Conservation (phyloP, 2,888 invertebrate species). For the Torymus auratus region DNA sequence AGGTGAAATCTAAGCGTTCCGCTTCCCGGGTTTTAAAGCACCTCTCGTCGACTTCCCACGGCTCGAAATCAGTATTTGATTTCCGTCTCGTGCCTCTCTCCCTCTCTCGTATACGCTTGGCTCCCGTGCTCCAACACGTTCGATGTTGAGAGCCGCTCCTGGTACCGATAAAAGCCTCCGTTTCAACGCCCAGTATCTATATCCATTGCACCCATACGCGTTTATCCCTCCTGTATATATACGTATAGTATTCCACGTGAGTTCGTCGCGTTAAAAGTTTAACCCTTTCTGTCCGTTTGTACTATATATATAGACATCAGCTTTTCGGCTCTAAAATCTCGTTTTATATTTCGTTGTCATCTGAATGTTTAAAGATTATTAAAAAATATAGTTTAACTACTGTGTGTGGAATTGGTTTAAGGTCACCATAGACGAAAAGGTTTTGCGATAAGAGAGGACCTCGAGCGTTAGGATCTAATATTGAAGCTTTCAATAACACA, state of each 20-base stretch:
- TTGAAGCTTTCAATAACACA: too few relatives aligned
- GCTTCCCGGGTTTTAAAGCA: slow-evolving; percentile 40
- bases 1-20: slow-evolving; percentile 54
- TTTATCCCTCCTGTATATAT: background rate
- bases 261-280: slow-evolving; percentile 18
- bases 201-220: slow-evolving; percentile 3
- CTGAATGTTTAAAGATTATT: too few relatives aligned
- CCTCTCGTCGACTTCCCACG: slow-evolving; percentile 29
- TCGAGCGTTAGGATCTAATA: too few relatives aligned
- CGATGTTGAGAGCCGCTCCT: slow-evolving; percentile 36
- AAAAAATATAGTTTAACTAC: too few relatives aligned
- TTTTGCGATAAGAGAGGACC: too few relatives aligned
- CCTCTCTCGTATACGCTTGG: slow-evolving; percentile 32
- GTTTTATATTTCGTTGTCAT: too few relatives aligned
- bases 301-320: too few relatives aligned
- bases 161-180: slow-evolving; percentile 61
- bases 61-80: slow-evolving; percentile 54
- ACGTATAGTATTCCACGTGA: slow-evolving; percentile 26
- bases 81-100: slow-evolving; percentile 49
- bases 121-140: slow-evolving; percentile 23
- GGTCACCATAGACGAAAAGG: too few relatives aligned
- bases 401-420: too few relatives aligned
- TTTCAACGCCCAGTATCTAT: slow-evolving; percentile 8
- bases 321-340: too few relatives aligned
- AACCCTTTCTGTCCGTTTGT: background rate